A percentile compares a stretch with the other conserved stretches of the same genome.
Conservation (phyloP, 2,888 invertebrate genomes). For the Netelia fuscicornis region DNA sequence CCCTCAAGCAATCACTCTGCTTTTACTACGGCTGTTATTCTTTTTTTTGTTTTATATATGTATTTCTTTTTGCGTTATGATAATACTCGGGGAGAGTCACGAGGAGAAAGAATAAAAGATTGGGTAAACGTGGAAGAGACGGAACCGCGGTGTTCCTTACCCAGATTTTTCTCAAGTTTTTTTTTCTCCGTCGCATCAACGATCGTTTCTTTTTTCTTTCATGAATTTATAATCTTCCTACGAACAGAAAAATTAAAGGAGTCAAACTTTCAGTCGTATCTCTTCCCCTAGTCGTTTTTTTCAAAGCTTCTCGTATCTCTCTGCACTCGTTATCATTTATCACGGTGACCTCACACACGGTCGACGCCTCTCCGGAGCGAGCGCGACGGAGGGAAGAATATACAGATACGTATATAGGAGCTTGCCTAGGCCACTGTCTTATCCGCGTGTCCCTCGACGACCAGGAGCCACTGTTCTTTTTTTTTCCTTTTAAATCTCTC, state of each 20-base stretch:
- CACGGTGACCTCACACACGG: slow-evolving; percentile 36
- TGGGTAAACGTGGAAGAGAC: not conserved
- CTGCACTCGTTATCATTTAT: slow-evolving; percentile 47
- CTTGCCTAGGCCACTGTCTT: slow-evolving; percentile 42
- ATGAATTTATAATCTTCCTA: not conserved
- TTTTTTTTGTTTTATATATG: too few relatives aligned
- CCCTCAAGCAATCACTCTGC: slow-evolving; percentile 3
- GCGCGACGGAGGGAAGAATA: not conserved
- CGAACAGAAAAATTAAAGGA: not conserved
- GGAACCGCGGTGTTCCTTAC: not conserved
- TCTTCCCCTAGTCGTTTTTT: slow-evolving; percentile 8
- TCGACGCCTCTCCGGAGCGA: slow-evolving; percentile 43
- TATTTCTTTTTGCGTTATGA: not conserved
- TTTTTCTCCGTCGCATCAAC: not conserved
- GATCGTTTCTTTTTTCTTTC: not conserved
- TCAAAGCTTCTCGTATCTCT: slow-evolving; percentile 12
- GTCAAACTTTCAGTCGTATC: not conserved
- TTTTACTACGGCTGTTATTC: not conserved
- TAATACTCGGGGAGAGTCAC: not conserved
- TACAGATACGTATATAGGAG: not conserved
- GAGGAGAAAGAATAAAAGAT: not conserved
- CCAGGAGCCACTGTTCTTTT: slow-evolving; percentile 2
- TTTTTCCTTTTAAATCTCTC: slow-evolving; percentile 31
- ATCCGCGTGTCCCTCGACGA: slow-evolving; percentile 11
- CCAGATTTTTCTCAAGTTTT: too few relatives aligned